phyloP scores from a whole-genome alignment of 2,888 invertebrate species.

The Cephus nigrinus region DNA sequence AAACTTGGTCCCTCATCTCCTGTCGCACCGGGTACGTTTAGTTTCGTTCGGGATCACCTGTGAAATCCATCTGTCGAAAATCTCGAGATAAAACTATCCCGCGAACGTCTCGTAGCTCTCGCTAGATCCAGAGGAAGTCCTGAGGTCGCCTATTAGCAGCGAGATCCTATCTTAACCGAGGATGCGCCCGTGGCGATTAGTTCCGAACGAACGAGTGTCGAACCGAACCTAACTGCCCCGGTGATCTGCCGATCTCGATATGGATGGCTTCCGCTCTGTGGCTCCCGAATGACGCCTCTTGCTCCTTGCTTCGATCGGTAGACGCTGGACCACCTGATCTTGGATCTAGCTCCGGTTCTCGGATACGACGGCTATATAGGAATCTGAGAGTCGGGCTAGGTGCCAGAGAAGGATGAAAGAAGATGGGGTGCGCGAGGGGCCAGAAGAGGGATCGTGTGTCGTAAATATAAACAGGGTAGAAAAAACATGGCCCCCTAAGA shows the following conservation, averaged over 20 bases:
- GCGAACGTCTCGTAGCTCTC: not conserved
- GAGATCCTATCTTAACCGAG: conserved; percentile 29
- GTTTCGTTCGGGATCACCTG: not conserved
- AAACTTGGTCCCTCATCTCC: not conserved
- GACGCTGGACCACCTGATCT: conserved; percentile 20
- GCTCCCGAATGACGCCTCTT: conserved; percentile 14
- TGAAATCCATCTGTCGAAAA: not conserved
- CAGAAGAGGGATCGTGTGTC: not conserved
- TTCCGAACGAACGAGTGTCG: conserved; percentile 33
- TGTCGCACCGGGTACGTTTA: not conserved
- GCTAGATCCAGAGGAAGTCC: conserved; percentile 23
- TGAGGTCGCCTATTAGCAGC: conserved; percentile 31
- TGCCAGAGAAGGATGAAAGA: conserved; percentile 1
- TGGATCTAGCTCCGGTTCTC: conserved; percentile 11
- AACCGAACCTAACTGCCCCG: conserved; percentile 30
- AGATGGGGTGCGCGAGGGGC: not conserved
- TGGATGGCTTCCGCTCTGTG: conserved; percentile 32
- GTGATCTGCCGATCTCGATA: conserved; percentile 31
- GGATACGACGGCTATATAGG: conserved; percentile 16
- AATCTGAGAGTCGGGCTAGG: conserved; percentile 3
- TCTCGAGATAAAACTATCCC: not conserved
- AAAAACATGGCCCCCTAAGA: conserved; percentile 10
- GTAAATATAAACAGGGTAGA: conserved; percentile 7
- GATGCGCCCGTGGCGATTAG: conserved; percentile 34
- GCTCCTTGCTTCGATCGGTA: conserved; percentile 7